phyloP scores from a whole-genome alignment of 2,888 invertebrate genomes.

The Heterodera filipjevi region DNA sequence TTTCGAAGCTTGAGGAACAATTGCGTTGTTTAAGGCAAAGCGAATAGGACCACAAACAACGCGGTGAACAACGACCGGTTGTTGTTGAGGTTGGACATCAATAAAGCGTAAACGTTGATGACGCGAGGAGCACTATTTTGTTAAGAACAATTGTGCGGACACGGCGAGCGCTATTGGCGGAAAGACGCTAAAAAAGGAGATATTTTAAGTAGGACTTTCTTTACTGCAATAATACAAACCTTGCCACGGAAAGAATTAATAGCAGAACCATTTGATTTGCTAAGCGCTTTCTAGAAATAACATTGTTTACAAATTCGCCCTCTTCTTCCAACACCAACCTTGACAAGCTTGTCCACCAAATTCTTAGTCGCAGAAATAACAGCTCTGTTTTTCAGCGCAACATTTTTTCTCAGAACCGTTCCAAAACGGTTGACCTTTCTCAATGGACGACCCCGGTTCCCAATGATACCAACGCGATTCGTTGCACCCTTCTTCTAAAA shows the following conservation, averaged over 20 bases:
- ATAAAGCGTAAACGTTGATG: conserved; percentile 18
- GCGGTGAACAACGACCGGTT: not conserved
- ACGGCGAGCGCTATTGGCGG: not conserved
- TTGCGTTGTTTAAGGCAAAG: not conserved
- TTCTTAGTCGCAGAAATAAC: conserved; percentile 38
- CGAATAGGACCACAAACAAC: conserved; percentile 22
- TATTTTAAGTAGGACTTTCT: too few relatives aligned
- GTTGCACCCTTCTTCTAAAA: not conserved
- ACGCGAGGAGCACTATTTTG: too few relatives aligned
- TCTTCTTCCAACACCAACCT: conserved; percentile 31
- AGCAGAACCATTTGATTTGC: conserved; percentile 19
- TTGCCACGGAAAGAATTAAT: too few relatives aligned
- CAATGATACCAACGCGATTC: not conserved
- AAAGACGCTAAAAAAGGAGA: too few relatives aligned
- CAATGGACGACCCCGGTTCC: not conserved
- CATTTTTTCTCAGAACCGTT: not conserved
- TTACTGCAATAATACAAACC: too few relatives aligned
- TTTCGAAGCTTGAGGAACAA: not conserved
- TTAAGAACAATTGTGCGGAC: conserved; percentile 23
- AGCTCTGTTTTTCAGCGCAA: not conserved
- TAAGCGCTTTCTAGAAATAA: conserved; percentile 39
- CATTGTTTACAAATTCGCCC: too few relatives aligned
- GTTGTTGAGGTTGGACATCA: not conserved
- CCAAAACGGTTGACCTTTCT: not conserved
- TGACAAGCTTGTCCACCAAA: conserved; percentile 46